These are phyloP conservation scores for Tolypeutes matacus DNA, from an alignment of 2,797 vertebrate genomes.

Conservation along the genomic window DNA sequence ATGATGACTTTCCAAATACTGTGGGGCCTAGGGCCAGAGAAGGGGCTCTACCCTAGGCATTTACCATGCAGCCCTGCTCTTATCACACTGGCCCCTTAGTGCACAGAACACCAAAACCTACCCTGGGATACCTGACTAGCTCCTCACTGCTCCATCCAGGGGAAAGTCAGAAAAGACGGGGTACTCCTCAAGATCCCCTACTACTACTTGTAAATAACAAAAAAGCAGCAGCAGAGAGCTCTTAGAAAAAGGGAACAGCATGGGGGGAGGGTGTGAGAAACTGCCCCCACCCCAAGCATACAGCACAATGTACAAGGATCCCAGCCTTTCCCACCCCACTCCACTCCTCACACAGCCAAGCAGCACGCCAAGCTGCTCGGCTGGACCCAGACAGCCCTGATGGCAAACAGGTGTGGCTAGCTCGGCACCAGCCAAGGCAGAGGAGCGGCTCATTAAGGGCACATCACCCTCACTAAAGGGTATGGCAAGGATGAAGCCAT, in stretches of 20 bases:
- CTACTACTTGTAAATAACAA: constrained; percentile 29
- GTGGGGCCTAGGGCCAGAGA: not conserved
- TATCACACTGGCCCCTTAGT: not conserved
- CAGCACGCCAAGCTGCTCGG: constrained; percentile 68
- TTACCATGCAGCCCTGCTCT: constrained; percentile 30
- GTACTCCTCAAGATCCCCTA: constrained; percentile 9
- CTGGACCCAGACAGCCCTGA: constrained; percentile 81
- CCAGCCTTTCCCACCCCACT: constrained; percentile 22
- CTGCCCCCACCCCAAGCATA: not conserved
- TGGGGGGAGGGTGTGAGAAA: not conserved
- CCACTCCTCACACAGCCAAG: constrained; percentile 57
- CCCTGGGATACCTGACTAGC: not conserved
- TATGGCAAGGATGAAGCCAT: constrained; percentile 72
- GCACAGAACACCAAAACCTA: constrained; percentile 27
- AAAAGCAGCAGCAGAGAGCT: not conserved
- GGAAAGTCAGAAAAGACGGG: constrained; percentile 21
- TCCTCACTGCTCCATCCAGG: not conserved
- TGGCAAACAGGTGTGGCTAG: constrained; percentile 84
- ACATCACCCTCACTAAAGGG: constrained; percentile 73
- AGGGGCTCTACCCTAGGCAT: constrained; percentile 10
- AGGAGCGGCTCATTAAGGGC: constrained; percentile 82
- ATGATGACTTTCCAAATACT: constrained; percentile 65
- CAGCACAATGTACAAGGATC: constrained; percentile 58
- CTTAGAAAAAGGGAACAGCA: constrained; percentile 15
- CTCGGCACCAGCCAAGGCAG: constrained; percentile 74